Evolutionary conservation across 2,888 invertebrate genomes (phyloP), one percentile per base, ranked within the genome.

Genomic region (Ophion obscuratus): DNA sequence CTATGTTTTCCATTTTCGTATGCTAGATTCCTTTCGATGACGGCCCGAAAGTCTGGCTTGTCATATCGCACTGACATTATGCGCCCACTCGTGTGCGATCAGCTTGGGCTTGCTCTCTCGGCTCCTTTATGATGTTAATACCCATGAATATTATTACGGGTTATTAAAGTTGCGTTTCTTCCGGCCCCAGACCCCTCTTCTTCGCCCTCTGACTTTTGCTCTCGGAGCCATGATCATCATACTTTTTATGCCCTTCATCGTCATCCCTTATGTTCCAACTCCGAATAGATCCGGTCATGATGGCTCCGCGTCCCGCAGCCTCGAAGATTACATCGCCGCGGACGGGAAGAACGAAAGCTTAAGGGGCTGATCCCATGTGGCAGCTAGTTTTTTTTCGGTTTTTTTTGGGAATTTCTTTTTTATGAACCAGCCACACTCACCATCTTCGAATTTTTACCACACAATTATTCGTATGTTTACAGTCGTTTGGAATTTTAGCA

Each of bases 91-190:
- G 20, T 62, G 61, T 31, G 47, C 17, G 68, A 74, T 53, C 36
- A 31, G 67, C 57, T 7, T 53, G 59, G 24, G 36, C 40, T 74
- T 59, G 40, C 70, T 76, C 31, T 76, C 62, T 53, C 47, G 47
- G 62, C 75, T 80, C 75, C 71, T 84, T 86, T 86, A 84, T 81
- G 62, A 83, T 83, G 86, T 84, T 86, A 84, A 86, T 86, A 84
- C 78, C 78, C 81, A 83, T 81, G 83, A 86, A 86, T 86, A 86
- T 86, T 75, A 86, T 86, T 83, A 83, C 78, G 83, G 83, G 78
- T 86, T 76, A 86, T 86, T 81, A 79, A 84, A 81, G 81, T 81
- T 74, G 53, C 83, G 44, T 66, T 81, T 81, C 67, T 81, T 70
- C 31, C 64, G 17, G 20, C 14, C 40, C 53, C 27, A 36, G 24